Evolutionary conservation across 1,140 invertebrate genomes (phyloP), one percentile per base, ranked within the genome.

Genomic region (Sinonovacula constricta): DNA sequence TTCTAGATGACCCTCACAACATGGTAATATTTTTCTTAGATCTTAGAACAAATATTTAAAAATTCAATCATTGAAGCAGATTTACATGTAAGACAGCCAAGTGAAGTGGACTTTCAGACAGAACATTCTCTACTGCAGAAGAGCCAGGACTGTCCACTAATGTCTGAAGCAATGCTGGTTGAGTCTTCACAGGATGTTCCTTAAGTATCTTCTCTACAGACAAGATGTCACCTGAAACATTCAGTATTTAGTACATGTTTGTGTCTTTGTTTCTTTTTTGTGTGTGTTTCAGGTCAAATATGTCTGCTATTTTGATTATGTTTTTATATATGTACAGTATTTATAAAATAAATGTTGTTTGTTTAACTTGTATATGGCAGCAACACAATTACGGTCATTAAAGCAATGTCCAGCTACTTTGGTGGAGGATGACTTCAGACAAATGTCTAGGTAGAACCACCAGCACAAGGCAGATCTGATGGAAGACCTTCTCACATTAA

Each of bases 31-130:
- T 56, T 56, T 22, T 12, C 7, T 5, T 14, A 24, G 5, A 5
- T 56, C 15, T 12, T n/a, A 10, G 26, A 14, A 56, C 22, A 22
- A n/a, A 54, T 54, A 54, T 7, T 3, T 30, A 14, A 3, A 28
- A 4, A 30, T 5, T 28, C 4, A 59, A 30, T 28, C 5, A 18
- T 4, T 28, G 7, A 4, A 28, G 10, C 22, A 63, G 28, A 68
- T 51, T 24, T 68, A 68, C 66, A 54, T 68, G 30, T 53, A 56
- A 15, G 18, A 68, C 33, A 33, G 66, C 66, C 10, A 68, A 49
- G 33, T 68, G 66, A 5, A 68, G 30, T 3, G 66, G 66, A 56
- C 66, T 68, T 56, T 68, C 66, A 31, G 66, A 68, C 66, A 68
- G 28, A 22, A 68, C 66, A 2, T 7, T 68, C 14, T 56, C 66